Evolutionary conservation across 37 sponge, comb jelly and placozoan species (phyloP).

Genomic region (Aplysina aerophoba): DNA sequence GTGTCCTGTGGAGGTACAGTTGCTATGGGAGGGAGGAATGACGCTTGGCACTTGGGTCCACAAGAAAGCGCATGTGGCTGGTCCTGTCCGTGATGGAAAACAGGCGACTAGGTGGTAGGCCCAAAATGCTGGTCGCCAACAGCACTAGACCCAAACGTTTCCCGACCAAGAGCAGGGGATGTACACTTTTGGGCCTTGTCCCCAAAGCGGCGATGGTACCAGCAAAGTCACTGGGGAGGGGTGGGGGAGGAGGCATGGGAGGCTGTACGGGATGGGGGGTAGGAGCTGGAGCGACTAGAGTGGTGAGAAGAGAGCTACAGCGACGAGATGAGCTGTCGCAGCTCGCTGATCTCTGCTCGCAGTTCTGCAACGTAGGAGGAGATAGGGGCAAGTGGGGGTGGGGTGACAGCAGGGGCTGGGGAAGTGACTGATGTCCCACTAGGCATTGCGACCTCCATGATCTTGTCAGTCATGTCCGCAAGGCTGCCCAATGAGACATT

Average conservation of each 20-base stretch:
- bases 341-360: background rate
- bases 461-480: conserved; percentile 31
- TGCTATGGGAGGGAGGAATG: conserved; percentile 41
- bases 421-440: no score
- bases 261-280: no score
- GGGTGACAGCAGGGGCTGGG: background rate
- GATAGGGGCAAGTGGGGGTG: background rate
- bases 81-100: conserved; percentile 48
- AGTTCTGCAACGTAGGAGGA: background rate
- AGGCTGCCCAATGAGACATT: conserved; percentile 9
- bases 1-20: conserved; percentile 10
- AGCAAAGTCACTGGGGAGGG: no score
- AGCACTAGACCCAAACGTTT: conserved; percentile 66
- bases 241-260: no score
- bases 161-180: conserved; percentile 42
- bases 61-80: conserved; percentile 40
- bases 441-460: conserved; percentile 41
- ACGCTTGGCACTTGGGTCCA: conserved; percentile 64
- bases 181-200: conserved; percentile 53
- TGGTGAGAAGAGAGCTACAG: no score
- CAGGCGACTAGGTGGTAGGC: conserved; percentile 66
- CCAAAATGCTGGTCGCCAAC: conserved; percentile 57
- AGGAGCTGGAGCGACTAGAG: no score
- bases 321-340: background rate
- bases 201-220: conserved; percentile 60